These are phyloP conservation scores for Chaetura pelagica DNA, from an alignment of 2,113 vertebrate species.

Conservation along the genomic window DNA sequence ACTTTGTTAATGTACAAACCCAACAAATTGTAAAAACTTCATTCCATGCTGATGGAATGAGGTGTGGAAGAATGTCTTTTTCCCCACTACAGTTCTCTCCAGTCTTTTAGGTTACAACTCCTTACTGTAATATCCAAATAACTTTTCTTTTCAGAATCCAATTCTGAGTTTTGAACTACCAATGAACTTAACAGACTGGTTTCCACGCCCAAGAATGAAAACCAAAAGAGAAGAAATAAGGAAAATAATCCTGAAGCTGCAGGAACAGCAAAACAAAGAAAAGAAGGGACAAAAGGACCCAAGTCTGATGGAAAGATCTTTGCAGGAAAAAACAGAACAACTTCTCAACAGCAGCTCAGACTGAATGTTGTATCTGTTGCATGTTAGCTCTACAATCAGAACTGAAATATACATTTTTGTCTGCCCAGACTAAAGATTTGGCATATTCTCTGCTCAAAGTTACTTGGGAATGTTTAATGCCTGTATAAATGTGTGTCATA, in stretches of 20 bases:
- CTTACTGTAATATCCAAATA: neutral
- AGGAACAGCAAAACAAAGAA: slow-evolving; percentile 86
- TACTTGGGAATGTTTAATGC: slow-evolving; percentile 72
- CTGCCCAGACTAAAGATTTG: slow-evolving; percentile 65
- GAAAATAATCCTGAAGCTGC: slow-evolving; percentile 90
- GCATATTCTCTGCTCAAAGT: slow-evolving; percentile 66
- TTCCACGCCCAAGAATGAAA: slow-evolving; percentile 94
- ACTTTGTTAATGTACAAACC: neutral
- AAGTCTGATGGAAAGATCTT: slow-evolving; percentile 64
- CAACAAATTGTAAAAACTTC: neutral
- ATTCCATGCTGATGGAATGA: neutral
- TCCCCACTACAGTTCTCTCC: neutral
- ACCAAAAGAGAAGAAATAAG: slow-evolving; percentile 95
- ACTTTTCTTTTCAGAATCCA: slow-evolving; percentile 83
- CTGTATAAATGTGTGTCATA: slow-evolving; percentile 82
- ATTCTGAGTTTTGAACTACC: slow-evolving; percentile 93
- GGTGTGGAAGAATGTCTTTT: neutral
- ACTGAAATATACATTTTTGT: slow-evolving; percentile 47
- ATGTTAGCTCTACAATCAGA: slow-evolving; percentile 65
- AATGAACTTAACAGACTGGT: slow-evolving; percentile 93
- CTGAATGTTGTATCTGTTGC: slow-evolving; percentile 69
- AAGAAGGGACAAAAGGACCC: slow-evolving; percentile 77
- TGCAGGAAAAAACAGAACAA: slow-evolving; percentile 69
- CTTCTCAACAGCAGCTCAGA: slow-evolving; percentile 76
- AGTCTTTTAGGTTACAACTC: neutral